Evolutionary conservation across 2,888 invertebrate species (phyloP).

Genomic region (Drosophila rellima): DNA sequence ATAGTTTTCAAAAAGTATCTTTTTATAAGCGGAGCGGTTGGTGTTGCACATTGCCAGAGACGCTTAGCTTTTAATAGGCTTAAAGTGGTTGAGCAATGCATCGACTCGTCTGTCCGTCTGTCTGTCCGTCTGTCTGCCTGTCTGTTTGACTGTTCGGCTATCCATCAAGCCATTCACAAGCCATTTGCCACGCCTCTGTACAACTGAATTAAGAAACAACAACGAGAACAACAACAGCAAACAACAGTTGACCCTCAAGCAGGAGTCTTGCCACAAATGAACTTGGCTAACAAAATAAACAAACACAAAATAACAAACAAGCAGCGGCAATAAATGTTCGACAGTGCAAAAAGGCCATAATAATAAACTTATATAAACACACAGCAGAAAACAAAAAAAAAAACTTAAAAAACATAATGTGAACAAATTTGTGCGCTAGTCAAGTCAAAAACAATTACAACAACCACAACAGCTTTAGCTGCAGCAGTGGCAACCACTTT

Average conservation of each 20-base stretch:
- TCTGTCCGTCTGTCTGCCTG: conserved; percentile 1
- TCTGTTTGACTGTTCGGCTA: conserved; percentile 26
- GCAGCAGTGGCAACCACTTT: conserved; percentile 55
- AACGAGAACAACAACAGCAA: conserved; percentile 25
- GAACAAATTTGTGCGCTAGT: conserved; percentile 71
- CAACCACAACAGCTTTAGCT: conserved; percentile 33
- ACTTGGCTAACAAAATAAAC: conserved; percentile 63
- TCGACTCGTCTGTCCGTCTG: conserved; percentile 17
- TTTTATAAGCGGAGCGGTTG: conserved; percentile 44
- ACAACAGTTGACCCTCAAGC: conserved; percentile 60
- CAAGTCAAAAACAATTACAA: conserved; percentile 31
- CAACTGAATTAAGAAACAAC: conserved; percentile 51
- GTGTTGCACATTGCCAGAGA: conserved; percentile 51
- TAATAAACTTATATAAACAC: conserved; percentile 70
- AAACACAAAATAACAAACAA: conserved; percentile 43
- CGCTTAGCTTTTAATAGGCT: conserved; percentile 74
- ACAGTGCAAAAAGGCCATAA: conserved; percentile 75
- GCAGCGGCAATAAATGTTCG: conserved; percentile 70
- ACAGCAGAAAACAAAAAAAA: conserved; percentile 31
- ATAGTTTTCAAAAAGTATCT: conserved; percentile 60
- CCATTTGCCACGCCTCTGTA: conserved; percentile 61
- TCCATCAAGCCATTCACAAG: conserved; percentile 58
- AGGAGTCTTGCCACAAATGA: conserved; percentile 51
- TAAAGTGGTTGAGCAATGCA: conserved; percentile 69
- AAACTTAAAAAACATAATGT: conserved; percentile 61